Percentiles rank a stretch among this genome's conserved stretches.
phyloP scores from a whole-genome alignment of 2,113 vertebrate species.

The Eptesicus fuscus region DNA sequence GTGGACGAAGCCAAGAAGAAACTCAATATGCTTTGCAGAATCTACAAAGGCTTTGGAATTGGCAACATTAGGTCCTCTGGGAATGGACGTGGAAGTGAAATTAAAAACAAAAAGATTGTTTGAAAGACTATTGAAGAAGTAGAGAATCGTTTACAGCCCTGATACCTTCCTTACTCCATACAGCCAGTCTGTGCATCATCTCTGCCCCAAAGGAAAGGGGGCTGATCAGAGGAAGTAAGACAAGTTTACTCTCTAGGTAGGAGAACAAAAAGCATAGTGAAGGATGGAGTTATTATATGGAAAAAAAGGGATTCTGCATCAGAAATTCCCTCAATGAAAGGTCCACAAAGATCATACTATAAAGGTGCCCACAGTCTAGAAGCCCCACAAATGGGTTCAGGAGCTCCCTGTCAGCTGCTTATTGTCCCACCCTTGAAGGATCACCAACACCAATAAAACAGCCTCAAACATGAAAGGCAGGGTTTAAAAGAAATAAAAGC shows the following conservation, averaged over 20 bases:
- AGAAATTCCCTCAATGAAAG: background rate
- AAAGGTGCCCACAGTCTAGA: background rate
- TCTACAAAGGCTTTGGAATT: background rate
- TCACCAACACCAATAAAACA: background rate
- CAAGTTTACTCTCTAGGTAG: background rate
- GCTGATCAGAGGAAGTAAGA: background rate
- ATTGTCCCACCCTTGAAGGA: background rate
- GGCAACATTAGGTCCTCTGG: background rate
- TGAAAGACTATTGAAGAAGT: background rate
- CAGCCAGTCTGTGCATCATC: background rate
- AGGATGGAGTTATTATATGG: background rate
- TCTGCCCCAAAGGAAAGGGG: background rate
- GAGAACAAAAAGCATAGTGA: background rate
- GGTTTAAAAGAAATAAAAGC: constrained; percentile 4
- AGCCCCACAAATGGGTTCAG: background rate
- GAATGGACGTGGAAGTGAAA: background rate
- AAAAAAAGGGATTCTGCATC: background rate
- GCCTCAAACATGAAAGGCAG: background rate
- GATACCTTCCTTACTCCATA: background rate
- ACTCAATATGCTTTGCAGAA: background rate
- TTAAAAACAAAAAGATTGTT: background rate
- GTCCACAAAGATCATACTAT: too few relatives aligned
- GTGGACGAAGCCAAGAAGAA: background rate
- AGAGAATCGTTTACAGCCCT: background rate
- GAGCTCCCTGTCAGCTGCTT: background rate